Evolutionary conservation across 1,140 invertebrate species (phyloP).

Genomic region (Oncopodura yosiiana): DNA sequence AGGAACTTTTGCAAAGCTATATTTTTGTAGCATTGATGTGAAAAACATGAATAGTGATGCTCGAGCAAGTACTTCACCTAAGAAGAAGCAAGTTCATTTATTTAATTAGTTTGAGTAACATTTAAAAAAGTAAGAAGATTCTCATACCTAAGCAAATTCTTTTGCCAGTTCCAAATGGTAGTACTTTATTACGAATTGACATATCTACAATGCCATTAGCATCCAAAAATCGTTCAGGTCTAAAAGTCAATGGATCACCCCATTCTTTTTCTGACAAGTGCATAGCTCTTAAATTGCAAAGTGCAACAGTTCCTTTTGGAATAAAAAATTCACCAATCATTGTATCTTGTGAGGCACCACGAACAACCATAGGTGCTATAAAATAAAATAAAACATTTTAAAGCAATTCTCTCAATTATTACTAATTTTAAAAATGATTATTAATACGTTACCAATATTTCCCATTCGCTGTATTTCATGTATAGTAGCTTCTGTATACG

Average conservation of each 20-base stretch:
- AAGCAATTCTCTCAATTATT: too few species aligned
- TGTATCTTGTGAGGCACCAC: too few species aligned
- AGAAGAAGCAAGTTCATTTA: too few species aligned
- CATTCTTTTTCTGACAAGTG: slow-evolving; percentile 61
- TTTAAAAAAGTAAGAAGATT: too few species aligned
- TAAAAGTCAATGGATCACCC: slow-evolving; percentile 58
- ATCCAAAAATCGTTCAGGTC: slow-evolving; percentile 65
- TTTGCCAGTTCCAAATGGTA: slow-evolving; percentile 15
- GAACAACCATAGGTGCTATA: too few species aligned
- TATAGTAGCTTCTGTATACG: not conserved
- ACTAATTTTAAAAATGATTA: too few species aligned
- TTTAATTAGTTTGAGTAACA: too few species aligned
- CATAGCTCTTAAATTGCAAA: slow-evolving; percentile 64
- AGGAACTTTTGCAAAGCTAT: not conserved
- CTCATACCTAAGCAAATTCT: slow-evolving; percentile 2
- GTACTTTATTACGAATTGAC: not conserved
- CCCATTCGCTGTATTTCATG: not conserved
- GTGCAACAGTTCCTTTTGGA: slow-evolving; percentile 72
- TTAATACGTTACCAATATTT: too few species aligned
- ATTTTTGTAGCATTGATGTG: slow-evolving; percentile 2
- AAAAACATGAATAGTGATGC: slow-evolving; percentile 5
- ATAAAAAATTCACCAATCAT: too few species aligned
- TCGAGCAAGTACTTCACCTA: slow-evolving; percentile 8
- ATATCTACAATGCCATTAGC: slow-evolving; percentile 44
- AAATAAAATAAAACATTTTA: too few species aligned